Evolutionary conservation across 2,797 vertebrate genomes (phyloP).

Genomic region (Pangasius mekongensis): DNA sequence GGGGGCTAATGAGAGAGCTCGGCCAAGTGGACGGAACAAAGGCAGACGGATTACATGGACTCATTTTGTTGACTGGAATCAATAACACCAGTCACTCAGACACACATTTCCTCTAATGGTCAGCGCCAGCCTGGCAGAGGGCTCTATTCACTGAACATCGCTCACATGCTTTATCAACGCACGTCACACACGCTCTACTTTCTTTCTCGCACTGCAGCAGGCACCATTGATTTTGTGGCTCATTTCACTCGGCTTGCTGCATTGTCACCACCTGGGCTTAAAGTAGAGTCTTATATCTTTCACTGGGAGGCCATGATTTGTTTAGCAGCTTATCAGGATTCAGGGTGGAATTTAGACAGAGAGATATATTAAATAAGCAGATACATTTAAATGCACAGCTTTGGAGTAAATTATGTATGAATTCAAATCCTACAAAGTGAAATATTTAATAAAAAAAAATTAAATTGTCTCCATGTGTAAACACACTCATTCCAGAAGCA

Average conservation of each 20-base stretch:
- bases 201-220: slow-evolving; percentile 29
- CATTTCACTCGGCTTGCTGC: slow-evolving; percentile 48
- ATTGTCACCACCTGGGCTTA: slow-evolving; percentile 21
- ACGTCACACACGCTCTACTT: slow-evolving; percentile 16
- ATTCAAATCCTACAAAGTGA: background rate
- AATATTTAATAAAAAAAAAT: background rate
- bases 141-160: slow-evolving; percentile 43
- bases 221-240: slow-evolving; percentile 49
- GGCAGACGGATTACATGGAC: slow-evolving; percentile 76
- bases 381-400: background rate
- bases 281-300: background rate
- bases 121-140: slow-evolving; percentile 29
- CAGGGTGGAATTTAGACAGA: background rate
- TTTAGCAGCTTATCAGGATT: background rate
- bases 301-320: slow-evolving; percentile 20
- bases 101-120: slow-evolving; percentile 45
- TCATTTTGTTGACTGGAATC: slow-evolving; percentile 73
- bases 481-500: slow-evolving; percentile 59
- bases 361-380: background rate
- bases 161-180: slow-evolving; percentile 30
- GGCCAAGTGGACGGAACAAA: slow-evolving; percentile 77
- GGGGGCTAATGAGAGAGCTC: slow-evolving; percentile 81
- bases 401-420: background rate
- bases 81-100: slow-evolving; percentile 70
- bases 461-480: background rate